These are phyloP conservation scores for Proctacanthus coquilletti DNA, from an alignment of 1,140 invertebrate species.

Conservation along the genomic window DNA sequence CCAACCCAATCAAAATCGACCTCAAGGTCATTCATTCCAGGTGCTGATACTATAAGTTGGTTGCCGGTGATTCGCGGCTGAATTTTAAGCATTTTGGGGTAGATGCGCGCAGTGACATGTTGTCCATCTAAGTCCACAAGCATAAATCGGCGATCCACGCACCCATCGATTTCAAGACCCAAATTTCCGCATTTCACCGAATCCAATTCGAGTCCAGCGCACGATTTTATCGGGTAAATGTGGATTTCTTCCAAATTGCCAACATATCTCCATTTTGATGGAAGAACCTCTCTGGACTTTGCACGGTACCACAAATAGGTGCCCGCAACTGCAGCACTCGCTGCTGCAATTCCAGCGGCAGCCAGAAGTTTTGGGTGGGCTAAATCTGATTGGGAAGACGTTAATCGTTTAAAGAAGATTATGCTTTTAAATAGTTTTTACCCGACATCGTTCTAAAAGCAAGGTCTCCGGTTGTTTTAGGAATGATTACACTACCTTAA, in stretches of 20 bases:
- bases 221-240: conserved; percentile 36
- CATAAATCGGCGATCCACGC: conserved; percentile 36
- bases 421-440: no score
- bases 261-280: conserved; percentile 26
- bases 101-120: conserved; percentile 34
- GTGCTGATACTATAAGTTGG: conserved; percentile 28
- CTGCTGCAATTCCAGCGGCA: no score
- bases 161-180: conserved; percentile 30
- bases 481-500: no score
- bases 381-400: no score
- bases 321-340: no score
- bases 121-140: conserved; percentile 33
- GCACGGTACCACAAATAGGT: no score
- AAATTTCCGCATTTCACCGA: conserved; percentile 31
- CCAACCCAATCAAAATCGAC: conserved; percentile 30
- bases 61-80: conserved; percentile 25
- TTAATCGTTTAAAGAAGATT: no score
- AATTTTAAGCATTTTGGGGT: conserved; percentile 36
- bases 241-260: conserved; percentile 34
- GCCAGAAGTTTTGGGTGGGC: no score
- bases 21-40: conserved; percentile 33
- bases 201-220: conserved; percentile 27
- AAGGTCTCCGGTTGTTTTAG: no score
- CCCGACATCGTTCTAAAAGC: no score
- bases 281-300: conserved; percentile 14